Evolutionary conservation across 2,797 vertebrate species (phyloP).

Genomic region (Lagothrix lagotricha): DNA sequence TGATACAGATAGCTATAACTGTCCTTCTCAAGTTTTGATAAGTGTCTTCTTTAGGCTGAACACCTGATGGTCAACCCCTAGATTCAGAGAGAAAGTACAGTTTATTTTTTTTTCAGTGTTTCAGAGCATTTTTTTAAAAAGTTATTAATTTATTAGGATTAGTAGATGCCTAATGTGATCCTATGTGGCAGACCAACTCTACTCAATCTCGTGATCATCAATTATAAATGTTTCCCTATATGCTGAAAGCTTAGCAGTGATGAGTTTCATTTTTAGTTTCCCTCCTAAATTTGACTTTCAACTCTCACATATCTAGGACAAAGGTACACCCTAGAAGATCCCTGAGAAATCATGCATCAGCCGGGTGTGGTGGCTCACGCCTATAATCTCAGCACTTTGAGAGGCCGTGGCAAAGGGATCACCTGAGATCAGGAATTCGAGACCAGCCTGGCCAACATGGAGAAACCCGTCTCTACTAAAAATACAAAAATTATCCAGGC

Average conservation of each 20-base stretch:
- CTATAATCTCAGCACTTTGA: background rate
- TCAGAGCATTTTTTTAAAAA: background rate
- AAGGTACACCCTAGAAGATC: background rate
- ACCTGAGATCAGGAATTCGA: background rate
- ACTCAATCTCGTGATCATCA: background rate
- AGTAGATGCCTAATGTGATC: background rate
- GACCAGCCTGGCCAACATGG: background rate
- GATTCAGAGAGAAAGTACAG: conserved; percentile 45
- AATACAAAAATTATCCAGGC: background rate
- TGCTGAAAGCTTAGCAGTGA: conserved; percentile 4
- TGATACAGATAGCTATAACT: conserved; percentile 8
- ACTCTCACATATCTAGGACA: background rate
- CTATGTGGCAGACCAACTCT: background rate
- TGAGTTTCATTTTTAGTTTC: background rate
- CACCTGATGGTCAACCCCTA: background rate
- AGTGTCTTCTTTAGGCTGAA: conserved; percentile 21
- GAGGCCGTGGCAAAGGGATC: background rate
- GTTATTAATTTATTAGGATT: background rate
- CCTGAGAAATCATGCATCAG: background rate
- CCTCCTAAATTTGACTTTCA: conserved; percentile 16
- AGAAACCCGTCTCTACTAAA: background rate
- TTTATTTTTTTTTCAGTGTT: conserved; percentile 22
- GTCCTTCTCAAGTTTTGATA: conserved; percentile 48
- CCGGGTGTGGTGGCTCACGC: accelerated
- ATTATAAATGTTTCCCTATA: background rate